These are phyloP conservation scores for Eupithecia tripunctaria DNA, from an alignment of 2,888 invertebrate genomes.

Conservation along the genomic window DNA sequence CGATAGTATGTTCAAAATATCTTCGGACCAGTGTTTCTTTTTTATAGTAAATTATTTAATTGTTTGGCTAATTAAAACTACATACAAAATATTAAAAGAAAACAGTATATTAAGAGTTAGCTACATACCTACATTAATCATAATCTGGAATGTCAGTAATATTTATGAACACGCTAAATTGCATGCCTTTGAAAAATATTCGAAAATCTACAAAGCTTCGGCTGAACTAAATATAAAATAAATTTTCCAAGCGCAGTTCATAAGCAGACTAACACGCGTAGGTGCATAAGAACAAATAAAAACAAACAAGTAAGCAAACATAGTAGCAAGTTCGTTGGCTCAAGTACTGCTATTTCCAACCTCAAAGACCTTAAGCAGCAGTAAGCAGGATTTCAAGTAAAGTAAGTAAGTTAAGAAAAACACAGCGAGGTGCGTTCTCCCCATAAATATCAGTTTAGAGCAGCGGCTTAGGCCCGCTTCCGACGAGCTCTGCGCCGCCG, in stretches of 20 bases:
- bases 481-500: slow-evolving; percentile 49
- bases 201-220: background rate
- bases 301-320: background rate
- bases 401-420: slow-evolving; percentile 40
- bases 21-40: too few species aligned
- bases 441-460: slow-evolving; percentile 78
- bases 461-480: slow-evolving; percentile 53
- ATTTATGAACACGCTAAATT: background rate
- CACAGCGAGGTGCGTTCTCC: slow-evolving; percentile 61
- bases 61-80: too few species aligned
- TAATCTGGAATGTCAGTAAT: too few species aligned
- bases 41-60: background rate
- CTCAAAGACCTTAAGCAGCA: slow-evolving; percentile 20
- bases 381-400: slow-evolving; percentile 29
- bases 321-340: slow-evolving; percentile 2
- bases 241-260: background rate
- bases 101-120: too few species aligned
- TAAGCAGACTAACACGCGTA: background rate
- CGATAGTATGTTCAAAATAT: too few species aligned
- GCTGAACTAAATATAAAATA: background rate
- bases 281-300: background rate
- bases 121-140: too few species aligned
- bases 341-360: slow-evolving; percentile 26
- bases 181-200: background rate
- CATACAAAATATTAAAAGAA: too few species aligned